Conservation (phyloP, 2,797 vertebrate species). For the Sebastes nivosus region DNA sequence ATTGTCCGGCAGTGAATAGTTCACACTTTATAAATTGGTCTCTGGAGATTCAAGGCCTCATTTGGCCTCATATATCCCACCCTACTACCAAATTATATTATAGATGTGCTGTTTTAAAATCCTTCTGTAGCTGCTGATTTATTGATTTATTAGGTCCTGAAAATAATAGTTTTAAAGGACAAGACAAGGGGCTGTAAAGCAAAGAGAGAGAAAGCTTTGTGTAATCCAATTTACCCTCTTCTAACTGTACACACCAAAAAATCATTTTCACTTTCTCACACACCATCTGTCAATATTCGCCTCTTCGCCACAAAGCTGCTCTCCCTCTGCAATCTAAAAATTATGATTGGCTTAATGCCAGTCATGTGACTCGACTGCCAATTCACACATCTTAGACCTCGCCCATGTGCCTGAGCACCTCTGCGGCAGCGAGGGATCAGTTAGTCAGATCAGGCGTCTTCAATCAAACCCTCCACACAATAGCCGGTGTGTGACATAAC, state of each 20-base stretch:
- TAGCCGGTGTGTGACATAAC: constrained; percentile 68
- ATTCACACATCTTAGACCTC: constrained; percentile 52
- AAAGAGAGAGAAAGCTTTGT: constrained; percentile 1
- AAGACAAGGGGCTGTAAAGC: background rate
- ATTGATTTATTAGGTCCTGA: constrained; percentile 6
- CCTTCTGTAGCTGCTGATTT: background rate
- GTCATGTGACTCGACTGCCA: constrained; percentile 63
- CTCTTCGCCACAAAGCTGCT: constrained; percentile 12
- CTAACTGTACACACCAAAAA: constrained; percentile 20
- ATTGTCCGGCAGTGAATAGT: constrained; percentile 64
- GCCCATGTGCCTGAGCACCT: constrained; percentile 41
- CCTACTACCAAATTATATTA: constrained; percentile 29
- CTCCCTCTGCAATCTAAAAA: constrained; percentile 18
- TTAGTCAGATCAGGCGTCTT: constrained; percentile 71
- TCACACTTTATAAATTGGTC: constrained; percentile 77
- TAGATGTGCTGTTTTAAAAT: constrained; percentile 9
- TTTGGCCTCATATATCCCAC: constrained; percentile 42
- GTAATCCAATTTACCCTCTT: constrained; percentile 8
- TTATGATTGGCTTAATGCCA: constrained; percentile 41
- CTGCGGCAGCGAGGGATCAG: constrained; percentile 69
- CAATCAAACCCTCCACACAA: constrained; percentile 68
- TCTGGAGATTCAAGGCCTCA: constrained; percentile 62
- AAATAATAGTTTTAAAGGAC: background rate
- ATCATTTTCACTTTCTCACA: constrained; percentile 31
- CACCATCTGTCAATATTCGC: constrained; percentile 50